These are phyloP conservation scores for Ascaphus truei DNA, from an alignment of 2,113 vertebrate genomes.

Conservation along the genomic window DNA sequence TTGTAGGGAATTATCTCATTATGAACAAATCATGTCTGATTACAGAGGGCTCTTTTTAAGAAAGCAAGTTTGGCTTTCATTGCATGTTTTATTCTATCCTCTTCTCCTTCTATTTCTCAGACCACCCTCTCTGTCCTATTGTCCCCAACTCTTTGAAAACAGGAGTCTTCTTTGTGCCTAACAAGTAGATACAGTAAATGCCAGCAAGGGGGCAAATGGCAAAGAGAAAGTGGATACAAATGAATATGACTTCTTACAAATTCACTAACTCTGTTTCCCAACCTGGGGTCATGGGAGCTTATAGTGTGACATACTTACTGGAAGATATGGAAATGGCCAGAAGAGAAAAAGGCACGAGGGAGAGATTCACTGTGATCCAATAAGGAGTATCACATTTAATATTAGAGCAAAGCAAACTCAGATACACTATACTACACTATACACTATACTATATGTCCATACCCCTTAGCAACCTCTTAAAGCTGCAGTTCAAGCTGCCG, in stretches of 20 bases:
- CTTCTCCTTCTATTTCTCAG: neutral
- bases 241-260: neutral
- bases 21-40: neutral
- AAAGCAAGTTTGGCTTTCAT: neutral
- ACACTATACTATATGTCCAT: too few relatives aligned
- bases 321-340: too few relatives aligned
- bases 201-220: neutral
- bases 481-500: too few relatives aligned
- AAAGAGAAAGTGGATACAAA: neutral
- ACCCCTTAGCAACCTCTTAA: too few relatives aligned
- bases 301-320: too few relatives aligned
- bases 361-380: too few relatives aligned
- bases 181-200: constrained; percentile 10
- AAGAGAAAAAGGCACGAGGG: too few relatives aligned
- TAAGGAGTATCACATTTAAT: too few relatives aligned
- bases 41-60: too few relatives aligned
- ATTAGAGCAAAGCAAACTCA: too few relatives aligned
- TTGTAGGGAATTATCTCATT: neutral
- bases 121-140: neutral
- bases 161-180: neutral
- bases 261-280: neutral
- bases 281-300: neutral
- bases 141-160: neutral
- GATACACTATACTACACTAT: too few relatives aligned
- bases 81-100: neutral